These are phyloP conservation scores for Drosophila littoralis DNA, from an alignment of 1,140 invertebrate species.

Conservation along the genomic window DNA sequence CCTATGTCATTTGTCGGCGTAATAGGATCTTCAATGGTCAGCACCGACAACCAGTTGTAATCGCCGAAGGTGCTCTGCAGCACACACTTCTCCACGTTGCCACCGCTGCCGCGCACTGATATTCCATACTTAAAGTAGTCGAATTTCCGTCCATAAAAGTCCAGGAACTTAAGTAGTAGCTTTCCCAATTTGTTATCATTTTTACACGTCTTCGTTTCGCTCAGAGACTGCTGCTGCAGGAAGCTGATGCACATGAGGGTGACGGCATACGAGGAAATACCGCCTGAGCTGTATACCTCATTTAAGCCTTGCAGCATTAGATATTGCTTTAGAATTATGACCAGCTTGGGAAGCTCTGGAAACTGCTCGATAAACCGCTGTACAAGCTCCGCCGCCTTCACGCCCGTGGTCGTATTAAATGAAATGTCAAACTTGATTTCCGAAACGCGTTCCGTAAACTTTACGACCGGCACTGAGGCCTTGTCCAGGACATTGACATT, in stretches of 20 bases:
- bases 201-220: slow-evolving; percentile 15
- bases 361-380: slow-evolving; percentile 46
- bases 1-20: slow-evolving; percentile 67
- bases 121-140: slow-evolving; percentile 61
- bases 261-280: slow-evolving; percentile 60
- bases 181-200: slow-evolving; percentile 47
- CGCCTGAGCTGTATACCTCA: slow-evolving; percentile 57
- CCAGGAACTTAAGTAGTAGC: slow-evolving; percentile 61
- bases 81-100: slow-evolving; percentile 47
- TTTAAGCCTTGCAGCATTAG: slow-evolving; percentile 52
- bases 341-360: slow-evolving; percentile 61
- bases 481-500: slow-evolving; percentile 55
- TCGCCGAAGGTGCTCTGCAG: slow-evolving; percentile 23
- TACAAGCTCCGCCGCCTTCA: slow-evolving; percentile 57
- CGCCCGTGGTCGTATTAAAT: slow-evolving; percentile 57
- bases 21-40: slow-evolving; percentile 66
- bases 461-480: slow-evolving; percentile 60
- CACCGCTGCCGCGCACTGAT: slow-evolving; percentile 34
- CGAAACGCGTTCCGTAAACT: slow-evolving; percentile 59
- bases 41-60: slow-evolving; percentile 51
- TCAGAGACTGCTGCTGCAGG: slow-evolving; percentile 41
- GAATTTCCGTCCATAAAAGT: slow-evolving; percentile 67
- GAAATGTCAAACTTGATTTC: slow-evolving; percentile 63
- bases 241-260: slow-evolving; percentile 65
- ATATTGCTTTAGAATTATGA: slow-evolving; percentile 62